phyloP scores from a whole-genome alignment of 2,797 vertebrate genomes.

The Propithecus deckenii region DNA sequence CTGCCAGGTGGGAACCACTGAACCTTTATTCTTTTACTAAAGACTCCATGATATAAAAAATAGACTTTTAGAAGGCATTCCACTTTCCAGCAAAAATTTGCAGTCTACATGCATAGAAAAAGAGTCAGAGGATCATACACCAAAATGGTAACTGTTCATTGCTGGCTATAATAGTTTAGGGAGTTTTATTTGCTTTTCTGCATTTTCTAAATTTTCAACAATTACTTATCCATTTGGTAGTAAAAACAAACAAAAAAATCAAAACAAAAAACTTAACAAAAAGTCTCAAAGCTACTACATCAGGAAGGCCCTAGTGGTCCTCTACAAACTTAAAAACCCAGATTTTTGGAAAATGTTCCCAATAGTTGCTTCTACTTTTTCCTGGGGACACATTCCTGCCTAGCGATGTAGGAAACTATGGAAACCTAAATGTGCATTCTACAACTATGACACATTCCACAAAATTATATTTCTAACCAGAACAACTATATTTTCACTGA shows the following conservation, averaged over 20 bases:
- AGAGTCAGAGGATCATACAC: background rate
- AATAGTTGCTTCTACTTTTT: background rate
- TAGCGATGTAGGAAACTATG: background rate
- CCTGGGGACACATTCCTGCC: background rate
- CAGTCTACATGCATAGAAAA: background rate
- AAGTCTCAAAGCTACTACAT: background rate
- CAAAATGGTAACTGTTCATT: slow-evolving; percentile 1
- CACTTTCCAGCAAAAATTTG: background rate
- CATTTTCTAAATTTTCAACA: background rate
- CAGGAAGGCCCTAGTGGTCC: background rate
- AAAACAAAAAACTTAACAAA: background rate
- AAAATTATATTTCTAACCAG: background rate
- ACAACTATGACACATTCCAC: background rate
- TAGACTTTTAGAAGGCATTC: slow-evolving; percentile 20
- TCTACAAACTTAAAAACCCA: background rate
- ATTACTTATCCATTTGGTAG: background rate
- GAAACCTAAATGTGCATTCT: background rate
- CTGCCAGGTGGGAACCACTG: background rate
- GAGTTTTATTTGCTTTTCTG: slow-evolving; percentile 26
- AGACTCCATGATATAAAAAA: slow-evolving; percentile 20
- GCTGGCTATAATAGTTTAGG: background rate
- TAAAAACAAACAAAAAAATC: slow-evolving; percentile 35
- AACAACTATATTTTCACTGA: background rate
- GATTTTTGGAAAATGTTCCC: background rate
- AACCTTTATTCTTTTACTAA: background rate